These are phyloP conservation scores for Galaxias olidus DNA, from an alignment of 2,797 vertebrate species.

Conservation along the genomic window DNA sequence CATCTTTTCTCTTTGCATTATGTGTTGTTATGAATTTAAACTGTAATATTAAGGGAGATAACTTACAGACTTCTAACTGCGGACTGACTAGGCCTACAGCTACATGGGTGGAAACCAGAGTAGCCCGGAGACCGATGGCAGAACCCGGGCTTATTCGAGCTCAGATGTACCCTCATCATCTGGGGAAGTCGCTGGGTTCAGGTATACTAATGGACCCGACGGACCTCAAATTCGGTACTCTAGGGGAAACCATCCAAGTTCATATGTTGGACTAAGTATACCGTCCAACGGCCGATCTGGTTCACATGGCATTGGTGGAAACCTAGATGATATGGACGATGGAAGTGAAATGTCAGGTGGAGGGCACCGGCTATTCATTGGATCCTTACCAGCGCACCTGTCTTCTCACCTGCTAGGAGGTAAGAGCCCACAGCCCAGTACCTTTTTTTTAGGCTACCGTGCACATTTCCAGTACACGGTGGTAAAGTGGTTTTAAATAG, in stretches of 20 bases:
- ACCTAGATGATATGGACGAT: conserved; percentile 75
- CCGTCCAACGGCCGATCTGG: conserved; percentile 83
- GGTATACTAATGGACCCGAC: conserved; percentile 72
- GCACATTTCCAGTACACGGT: not conserved
- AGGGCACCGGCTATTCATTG: conserved; percentile 86
- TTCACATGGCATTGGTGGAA: conserved; percentile 69
- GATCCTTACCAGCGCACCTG: conserved; percentile 91
- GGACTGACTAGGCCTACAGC: not conserved
- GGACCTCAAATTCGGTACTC: conserved; percentile 74
- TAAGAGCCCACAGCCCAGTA: no score
- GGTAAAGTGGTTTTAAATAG: no score
- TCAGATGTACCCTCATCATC: conserved; percentile 85
- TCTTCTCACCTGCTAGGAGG: conserved; percentile 93
- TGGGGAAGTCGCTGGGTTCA: conserved; percentile 69
- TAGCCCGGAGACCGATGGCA: conserved; percentile 81
- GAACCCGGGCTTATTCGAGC: conserved; percentile 90
- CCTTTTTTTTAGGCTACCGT: conserved; percentile 3
- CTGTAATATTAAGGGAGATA: no score
- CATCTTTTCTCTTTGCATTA: no score
- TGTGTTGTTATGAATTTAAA: no score
- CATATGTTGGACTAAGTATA: conserved; percentile 77
- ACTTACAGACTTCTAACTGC: not conserved
- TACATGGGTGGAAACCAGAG: conserved; percentile 90
- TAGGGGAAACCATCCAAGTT: conserved; percentile 61
- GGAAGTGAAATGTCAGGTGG: conserved; percentile 68